Base-by-base conservation (phyloP, 2,797 vertebrate species). In the Pterois miles region DNA sequence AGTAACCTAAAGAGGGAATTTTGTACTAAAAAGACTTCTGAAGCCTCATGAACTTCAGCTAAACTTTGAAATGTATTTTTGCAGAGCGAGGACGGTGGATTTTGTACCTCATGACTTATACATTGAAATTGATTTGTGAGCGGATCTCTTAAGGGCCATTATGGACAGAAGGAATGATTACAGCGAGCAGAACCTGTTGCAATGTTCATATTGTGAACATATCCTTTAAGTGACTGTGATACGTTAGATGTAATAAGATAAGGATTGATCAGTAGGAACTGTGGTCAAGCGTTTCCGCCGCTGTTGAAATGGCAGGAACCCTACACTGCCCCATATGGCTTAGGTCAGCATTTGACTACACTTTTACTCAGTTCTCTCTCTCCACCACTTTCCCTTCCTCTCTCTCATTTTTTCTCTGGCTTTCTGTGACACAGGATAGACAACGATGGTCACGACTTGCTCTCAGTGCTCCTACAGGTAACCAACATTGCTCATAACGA, bases 391-490 rank as follows among this genome's bases (percentile, higher is more conserved):
- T 71, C 36, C 20, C 13, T 13, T 67, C n/a, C 7, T 38, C 46
- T 54, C 5, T 23, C 36, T 43, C 1, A 1, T 25, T 23, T 25
- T 33, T 14, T 43, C 4, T 74, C 27, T 83, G 31, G 16, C n/a
- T 72, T 63, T 82, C 36, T 80, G 20, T 78, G 68, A 71, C 70
- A 92, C 93, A 96, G 96, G 90, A 95, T 96, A 93, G 95, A 96
- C 92, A 95, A 66, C 7, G 95, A 96, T n/a, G 96, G 96, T 20
- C 93, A 94, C 60, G 91, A 95, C 71, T 83, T 96, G 85, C 91
- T 96, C 3, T 90, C 92, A 22, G 63, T 93, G 83, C 93, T 96
- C 27, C 90, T 96, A 71, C 93, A 95, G 95, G 95, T 96, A 76
- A 88, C 58, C 1, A 20, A 43, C 22, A 14, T 75, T 57, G 13